These are phyloP conservation scores for Adineta ricciae DNA, from an alignment of 2,888 invertebrate species.

Conservation along the genomic window DNA sequence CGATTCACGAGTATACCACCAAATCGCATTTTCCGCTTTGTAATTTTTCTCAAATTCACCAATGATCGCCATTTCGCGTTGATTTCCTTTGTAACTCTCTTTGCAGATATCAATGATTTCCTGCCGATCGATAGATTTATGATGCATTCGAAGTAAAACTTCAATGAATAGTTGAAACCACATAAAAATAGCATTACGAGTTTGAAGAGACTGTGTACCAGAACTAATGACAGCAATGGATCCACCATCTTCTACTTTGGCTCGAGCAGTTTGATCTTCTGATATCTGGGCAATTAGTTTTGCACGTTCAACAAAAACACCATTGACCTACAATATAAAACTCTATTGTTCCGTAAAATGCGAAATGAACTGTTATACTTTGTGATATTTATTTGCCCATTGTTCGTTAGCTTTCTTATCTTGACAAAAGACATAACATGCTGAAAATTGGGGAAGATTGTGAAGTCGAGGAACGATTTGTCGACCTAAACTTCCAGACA, in stretches of 20 bases:
- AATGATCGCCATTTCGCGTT: neutral
- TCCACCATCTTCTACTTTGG: neutral
- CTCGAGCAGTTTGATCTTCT: neutral
- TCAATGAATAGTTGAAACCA: conserved; percentile 2
- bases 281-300: neutral
- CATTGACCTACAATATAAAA: neutral
- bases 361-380: neutral
- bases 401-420: neutral
- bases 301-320: neutral
- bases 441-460: neutral
- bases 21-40: neutral
- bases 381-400: neutral
- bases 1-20: neutral
- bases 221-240: too few species aligned
- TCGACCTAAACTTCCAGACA: neutral
- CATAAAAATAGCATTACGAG: neutral
- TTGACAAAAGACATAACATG: neutral
- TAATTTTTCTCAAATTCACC: neutral
- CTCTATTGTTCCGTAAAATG: neutral
- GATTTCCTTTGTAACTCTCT: neutral
- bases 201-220: neutral
- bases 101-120: neutral
- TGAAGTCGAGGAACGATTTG: neutral
- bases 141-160: neutral
- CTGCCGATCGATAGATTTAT: neutral